These are phyloP conservation scores for Ctenodactylus gundi DNA, from an alignment of 2,113 vertebrate genomes.

Conservation along the genomic window DNA sequence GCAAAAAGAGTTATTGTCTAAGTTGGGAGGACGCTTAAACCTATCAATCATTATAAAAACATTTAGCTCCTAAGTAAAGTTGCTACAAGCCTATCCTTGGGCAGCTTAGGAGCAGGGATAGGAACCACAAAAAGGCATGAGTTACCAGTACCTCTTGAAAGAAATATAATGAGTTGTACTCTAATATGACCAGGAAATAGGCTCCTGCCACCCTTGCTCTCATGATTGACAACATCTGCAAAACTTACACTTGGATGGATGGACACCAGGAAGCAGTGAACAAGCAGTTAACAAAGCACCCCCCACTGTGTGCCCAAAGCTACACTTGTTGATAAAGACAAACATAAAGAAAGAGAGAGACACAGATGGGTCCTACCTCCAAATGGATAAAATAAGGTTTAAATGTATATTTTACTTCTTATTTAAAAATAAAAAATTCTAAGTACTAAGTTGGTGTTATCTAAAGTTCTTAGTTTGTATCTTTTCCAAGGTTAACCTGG, in stretches of 20 bases:
- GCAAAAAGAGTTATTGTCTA: background rate
- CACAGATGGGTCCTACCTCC: background rate
- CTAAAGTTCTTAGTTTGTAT: background rate
- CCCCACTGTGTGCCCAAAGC: background rate
- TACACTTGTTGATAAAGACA: background rate
- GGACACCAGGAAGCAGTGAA: background rate
- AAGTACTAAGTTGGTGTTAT: background rate
- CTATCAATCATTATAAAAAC: background rate
- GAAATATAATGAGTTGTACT: background rate
- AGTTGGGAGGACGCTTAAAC: background rate
- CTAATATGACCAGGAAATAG: background rate
- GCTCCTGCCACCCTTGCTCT: background rate
- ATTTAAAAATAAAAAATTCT: constrained; percentile 28
- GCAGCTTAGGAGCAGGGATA: background rate
- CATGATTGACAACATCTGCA: background rate
- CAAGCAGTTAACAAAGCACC: background rate
- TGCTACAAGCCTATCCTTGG: background rate
- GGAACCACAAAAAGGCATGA: background rate
- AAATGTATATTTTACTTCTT: constrained; percentile 30
- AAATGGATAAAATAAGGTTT: background rate
- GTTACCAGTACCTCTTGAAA: background rate
- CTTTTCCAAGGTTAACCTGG: background rate
- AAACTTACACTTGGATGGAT: background rate
- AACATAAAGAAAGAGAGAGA: constrained; percentile 19
- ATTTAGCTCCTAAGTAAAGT: background rate